phyloP scores from a whole-genome alignment of 2,113 vertebrate species.

The Pygoscelis adeliae region DNA sequence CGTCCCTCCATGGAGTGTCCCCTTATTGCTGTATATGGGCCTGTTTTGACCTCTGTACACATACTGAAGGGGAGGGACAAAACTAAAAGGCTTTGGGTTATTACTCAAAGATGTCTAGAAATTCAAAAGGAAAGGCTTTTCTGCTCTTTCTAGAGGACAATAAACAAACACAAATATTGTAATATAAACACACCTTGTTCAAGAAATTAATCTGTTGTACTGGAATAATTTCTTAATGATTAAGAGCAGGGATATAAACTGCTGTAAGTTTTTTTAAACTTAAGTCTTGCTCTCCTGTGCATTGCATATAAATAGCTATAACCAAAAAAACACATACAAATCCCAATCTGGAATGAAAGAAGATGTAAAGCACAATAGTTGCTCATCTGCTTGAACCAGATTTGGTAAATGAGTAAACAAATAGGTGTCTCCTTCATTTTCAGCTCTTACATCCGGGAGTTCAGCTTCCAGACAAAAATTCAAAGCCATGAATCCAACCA shows the following conservation, averaged over 20 bases:
- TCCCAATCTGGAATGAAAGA: neutral
- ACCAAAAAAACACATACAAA: neutral
- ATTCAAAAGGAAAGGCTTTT: neutral
- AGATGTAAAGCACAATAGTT: accelerated
- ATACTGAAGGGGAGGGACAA: neutral
- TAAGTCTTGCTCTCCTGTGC: neutral
- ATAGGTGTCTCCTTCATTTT: neutral
- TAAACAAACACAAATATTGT: neutral
- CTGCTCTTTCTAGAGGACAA: neutral
- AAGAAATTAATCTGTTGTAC: neutral
- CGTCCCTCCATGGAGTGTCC: neutral
- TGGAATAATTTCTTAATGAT: neutral
- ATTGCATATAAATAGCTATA: neutral
- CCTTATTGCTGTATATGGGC: neutral
- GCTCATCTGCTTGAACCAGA: neutral
- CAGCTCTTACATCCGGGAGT: neutral
- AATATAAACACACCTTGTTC: neutral
- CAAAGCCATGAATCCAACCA: neutral
- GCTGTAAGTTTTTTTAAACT: neutral
- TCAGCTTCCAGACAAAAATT: neutral
- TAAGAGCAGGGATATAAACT: neutral
- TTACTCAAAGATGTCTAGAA: neutral
- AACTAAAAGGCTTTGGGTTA: neutral
- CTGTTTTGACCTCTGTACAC: neutral
- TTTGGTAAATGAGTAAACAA: neutral